Evolutionary conservation across 92 coral and sea anemone genomes (phyloP), one percentile per base, ranked within the genome.

Genomic region (Parazoanthus atlanticus): DNA sequence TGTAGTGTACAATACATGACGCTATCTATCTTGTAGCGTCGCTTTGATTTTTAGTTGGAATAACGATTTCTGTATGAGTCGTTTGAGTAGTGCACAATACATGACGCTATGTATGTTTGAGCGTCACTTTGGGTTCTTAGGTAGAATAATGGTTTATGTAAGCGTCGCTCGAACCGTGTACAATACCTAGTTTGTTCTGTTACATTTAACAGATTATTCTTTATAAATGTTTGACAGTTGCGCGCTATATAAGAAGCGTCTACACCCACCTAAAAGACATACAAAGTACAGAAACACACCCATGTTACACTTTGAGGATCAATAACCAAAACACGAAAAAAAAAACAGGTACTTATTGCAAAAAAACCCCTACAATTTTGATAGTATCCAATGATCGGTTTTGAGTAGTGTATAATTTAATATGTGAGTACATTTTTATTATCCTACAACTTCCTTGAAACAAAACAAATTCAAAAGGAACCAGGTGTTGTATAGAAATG

Each of bases 181-280:
- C 71, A 65, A 65, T 65, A 65, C 71, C 71, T 65, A 65, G 28
- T 65, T 65, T 65, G 28, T 65, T 65, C 6, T 65, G 71, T 0
- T 65, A 65, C 11, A 0, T 65, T 65, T 65, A 65, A 65, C 71
- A 11, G 28, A 65, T 65, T 65, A 65, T 15, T 65, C n/a, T 65
- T 65, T 19, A 65, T 65, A 65, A 65, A 65, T 65, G 71, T 65
- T 65, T 65, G 71, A 65, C 71, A 65, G 71, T 65, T 65, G 71
- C 71, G 71, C 71, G 71, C 28, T 65, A 65, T 65, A 2, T 65
- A 12, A 65, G 28, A 4, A 65, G 15, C 29, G 71, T 65, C 15
- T 65, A 65, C 71, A 65, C 71, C 71, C 71, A n/a, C n/a, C n/a
- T n/a, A n/a, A n/a, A n/a, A n/a, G n/a, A n/a, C n/a, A n/a, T n/a